Conservation (phyloP, 2,113 vertebrate genomes). For the Thamnophis sirtalis region DNA sequence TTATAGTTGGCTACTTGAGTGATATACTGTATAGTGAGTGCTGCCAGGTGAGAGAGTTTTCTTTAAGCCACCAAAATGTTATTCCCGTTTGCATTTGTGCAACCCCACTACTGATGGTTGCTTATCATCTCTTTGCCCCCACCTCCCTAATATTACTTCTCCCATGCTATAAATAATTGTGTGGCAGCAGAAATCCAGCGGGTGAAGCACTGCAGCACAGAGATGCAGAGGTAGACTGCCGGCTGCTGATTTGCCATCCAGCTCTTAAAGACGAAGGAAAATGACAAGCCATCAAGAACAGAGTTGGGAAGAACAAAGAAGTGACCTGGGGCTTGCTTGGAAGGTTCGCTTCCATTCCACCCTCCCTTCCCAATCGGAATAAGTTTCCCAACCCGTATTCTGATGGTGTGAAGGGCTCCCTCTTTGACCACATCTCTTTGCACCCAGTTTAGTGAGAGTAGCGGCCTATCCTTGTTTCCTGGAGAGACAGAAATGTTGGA, state of each 20-base stretch:
- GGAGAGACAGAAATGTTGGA: slow-evolving; percentile 1
- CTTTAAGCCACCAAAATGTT: neutral
- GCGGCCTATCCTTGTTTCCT: slow-evolving; percentile 1
- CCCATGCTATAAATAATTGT: neutral
- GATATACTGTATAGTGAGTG: neutral
- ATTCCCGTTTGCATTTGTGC: neutral
- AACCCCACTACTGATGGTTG: no score
- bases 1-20: neutral
- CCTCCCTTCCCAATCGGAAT: neutral
- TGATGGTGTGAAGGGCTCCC: neutral
- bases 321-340: neutral
- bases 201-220: neutral
- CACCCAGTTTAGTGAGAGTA: neutral
- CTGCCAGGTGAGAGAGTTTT: neutral
- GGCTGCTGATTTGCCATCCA: neutral
- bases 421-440: neutral
- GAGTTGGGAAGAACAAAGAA: neutral
- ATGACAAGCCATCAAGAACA: neutral
- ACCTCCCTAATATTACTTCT: neutral
- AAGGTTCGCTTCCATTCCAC: no score
- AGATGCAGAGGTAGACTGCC: neutral
- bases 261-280: neutral
- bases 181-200: neutral
- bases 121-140: neutral
- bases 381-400: neutral